Evolutionary conservation across 2,888 invertebrate species (phyloP), one percentile per base, ranked within the genome.

Genomic region (Lordiphosa andalusiaca): DNA sequence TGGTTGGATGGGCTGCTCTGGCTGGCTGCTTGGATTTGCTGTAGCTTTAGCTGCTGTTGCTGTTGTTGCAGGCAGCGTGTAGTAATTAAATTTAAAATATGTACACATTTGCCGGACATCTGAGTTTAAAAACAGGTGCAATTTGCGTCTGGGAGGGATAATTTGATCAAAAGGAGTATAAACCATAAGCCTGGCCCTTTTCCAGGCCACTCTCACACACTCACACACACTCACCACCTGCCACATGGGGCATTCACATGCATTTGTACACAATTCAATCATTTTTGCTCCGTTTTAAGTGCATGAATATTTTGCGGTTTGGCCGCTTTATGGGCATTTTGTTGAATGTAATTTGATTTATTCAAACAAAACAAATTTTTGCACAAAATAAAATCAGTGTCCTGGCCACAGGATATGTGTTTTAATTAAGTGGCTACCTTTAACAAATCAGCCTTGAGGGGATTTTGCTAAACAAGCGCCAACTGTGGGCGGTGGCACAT

Each of bases 61-160:
- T 66, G 33, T 48, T 66, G 65, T 49, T 41, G 58, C 51, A 54
- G 48, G 61, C 67, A 52, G 71, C 57, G 69, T 66, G 60, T 64
- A 78, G 77, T 77, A 77, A 77, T 77, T 77, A 77, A 77, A 77
- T 77, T 77, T 77, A 82, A 82, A 78, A 78, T 78, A 78, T 78
- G 76, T 71, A 71, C 70, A 70, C 64, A 74, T 63, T 54, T 60
- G 59, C 56, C 67, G 69, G 59, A 69, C 66, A 66, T 66, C 68
- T 80, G 75, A 62, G 71, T 62, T 81, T 71, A 62, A 67, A 73
- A 64, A 63, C 82, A 71, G 63, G 64, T 77, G 71, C 57, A 64
- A 30, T 53, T 44, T 25, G 51, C 39, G 59, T 50, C 39, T 37
- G 30, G 41, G 40, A 36, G 55, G 73, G 10, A 78, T 82, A 78